Percentiles rank a stretch among this genome's conserved stretches.
Conservation (phyloP, 2,888 invertebrate species). For the Agrochola circellaris region DNA sequence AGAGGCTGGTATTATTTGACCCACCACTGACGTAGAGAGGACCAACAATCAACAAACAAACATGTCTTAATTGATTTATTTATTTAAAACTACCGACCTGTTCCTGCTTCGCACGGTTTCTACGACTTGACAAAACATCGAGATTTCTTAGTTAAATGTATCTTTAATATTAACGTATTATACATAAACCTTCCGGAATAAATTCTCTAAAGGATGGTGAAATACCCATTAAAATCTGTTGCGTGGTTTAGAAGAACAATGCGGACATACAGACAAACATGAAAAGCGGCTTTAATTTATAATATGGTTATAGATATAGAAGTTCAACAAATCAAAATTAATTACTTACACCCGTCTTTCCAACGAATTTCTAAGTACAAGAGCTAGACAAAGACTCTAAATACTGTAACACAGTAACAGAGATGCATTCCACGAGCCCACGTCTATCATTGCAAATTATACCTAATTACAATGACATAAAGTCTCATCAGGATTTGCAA, state of each 20-base stretch:
- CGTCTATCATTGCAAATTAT: neutral
- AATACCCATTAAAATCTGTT: no score
- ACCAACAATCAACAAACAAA: neutral
- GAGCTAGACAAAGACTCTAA: slow-evolving; percentile 50
- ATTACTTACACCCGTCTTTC: slow-evolving; percentile 24
- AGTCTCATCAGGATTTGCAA: neutral
- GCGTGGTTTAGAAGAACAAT: no score
- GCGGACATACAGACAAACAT: no score
- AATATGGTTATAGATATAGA: no score
- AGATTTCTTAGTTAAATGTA: no score
- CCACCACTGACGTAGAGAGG: neutral
- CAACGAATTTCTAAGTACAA: slow-evolving; percentile 24
- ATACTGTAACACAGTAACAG: slow-evolving; percentile 2
- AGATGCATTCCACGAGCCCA: slow-evolving; percentile 1
- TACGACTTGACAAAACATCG: no score
- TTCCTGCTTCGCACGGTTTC: no score
- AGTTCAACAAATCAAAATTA: slow-evolving; percentile 2
- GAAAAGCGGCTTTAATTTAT: no score
- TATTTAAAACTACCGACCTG: no score
- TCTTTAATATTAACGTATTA: no score
- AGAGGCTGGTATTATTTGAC: neutral
- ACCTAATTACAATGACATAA: neutral
- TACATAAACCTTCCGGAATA: no score
- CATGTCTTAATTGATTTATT: neutral
- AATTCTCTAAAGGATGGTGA: no score